Evolutionary conservation across 1,140 invertebrate genomes (phyloP).

Genomic region (Tetranychus urticae): DNA sequence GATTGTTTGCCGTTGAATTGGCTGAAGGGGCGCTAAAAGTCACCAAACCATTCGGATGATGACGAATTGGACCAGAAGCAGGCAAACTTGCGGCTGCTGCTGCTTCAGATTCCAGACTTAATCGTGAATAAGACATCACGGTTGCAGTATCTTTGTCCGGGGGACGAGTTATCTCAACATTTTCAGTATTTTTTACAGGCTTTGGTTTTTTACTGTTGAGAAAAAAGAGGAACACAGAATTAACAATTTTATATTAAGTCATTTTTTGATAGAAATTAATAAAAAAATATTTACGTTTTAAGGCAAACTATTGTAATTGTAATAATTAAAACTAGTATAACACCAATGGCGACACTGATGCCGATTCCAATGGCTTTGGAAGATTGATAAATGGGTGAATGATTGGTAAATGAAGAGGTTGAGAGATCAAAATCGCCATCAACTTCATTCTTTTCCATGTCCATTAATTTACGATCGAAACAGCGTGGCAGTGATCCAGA

Average conservation of each 20-base stretch:
- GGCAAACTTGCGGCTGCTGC: not conserved
- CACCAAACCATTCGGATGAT: conserved; percentile 14
- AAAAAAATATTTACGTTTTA: conserved; percentile 16
- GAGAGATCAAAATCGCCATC: not conserved
- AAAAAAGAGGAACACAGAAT: not conserved
- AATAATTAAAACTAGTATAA: conserved; percentile 18
- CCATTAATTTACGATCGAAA: conserved; percentile 8
- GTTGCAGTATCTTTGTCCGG: conserved; percentile 6
- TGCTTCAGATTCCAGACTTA: conserved; percentile 9
- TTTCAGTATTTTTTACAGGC: conserved; percentile 62
- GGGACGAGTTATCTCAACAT: conserved; percentile 33
- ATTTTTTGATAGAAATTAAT: not conserved
- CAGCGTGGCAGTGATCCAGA: conserved; percentile 14
- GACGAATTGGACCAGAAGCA: conserved; percentile 6
- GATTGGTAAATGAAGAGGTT: not conserved
- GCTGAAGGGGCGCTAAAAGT: conserved; percentile 12
- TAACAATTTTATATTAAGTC: not conserved
- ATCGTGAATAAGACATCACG: conserved; percentile 11
- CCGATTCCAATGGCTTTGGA: conserved; percentile 20
- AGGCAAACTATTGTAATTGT: conserved; percentile 19
- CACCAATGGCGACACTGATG: conserved; percentile 17
- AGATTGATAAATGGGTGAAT: conserved; percentile 9
- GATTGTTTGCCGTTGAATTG: not conserved
- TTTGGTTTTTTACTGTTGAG: conserved; percentile 40
- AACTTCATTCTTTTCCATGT: conserved; percentile 3